Base-by-base conservation (phyloP, 2,797 vertebrate species). In the Halcyon chelicuti region DNA sequence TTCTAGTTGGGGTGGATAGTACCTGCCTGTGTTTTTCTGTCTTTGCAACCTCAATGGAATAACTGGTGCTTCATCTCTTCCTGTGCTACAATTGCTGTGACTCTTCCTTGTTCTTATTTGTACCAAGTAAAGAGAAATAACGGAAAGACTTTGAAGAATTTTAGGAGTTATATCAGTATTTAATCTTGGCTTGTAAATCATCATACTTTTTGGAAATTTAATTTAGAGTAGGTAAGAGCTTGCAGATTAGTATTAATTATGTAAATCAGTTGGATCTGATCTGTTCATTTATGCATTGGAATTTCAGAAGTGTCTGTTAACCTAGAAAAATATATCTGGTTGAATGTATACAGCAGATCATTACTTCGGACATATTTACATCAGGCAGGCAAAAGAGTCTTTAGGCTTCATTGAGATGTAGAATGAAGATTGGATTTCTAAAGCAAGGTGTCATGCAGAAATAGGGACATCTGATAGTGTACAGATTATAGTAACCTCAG, bases 391-490 rank as follows among this genome's bases (percentile, higher is more conserved):
- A 26, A 44, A 88, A 80, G 52, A 18, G 15, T 75, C 31, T 63
- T 72, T 29, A 68, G 70, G 57, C 65, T 81, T 74, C 74, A 42
- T 67, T 78, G 52, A 82, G 63, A 62, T 46, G 20, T 20, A 62
- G 83, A 86, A 76, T 44, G 67, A 90, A 90, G 80, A 80, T 91
- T 83, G 83, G 66, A 75, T 88, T 89, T 88, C 55, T 88, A 78
- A 90, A 84, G 65, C 40, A 62, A 88, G 66, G 31, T 72, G 66
- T 58, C 67, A 29, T 54, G 49, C 62, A 42, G 71, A 68, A 76
- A 72, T 3, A 58, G 72, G 33, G 66, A 95, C 54, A 52, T 86
- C 58, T 79, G 70, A 55, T 42, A 14, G 17, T 13, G 9, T 49
- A n/a, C 22, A 46, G 55, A 25, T 60, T 60, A 21, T 51, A 44